These are phyloP conservation scores for Bellardia pandia DNA, from an alignment of 2,888 invertebrate species.

Conservation along the genomic window DNA sequence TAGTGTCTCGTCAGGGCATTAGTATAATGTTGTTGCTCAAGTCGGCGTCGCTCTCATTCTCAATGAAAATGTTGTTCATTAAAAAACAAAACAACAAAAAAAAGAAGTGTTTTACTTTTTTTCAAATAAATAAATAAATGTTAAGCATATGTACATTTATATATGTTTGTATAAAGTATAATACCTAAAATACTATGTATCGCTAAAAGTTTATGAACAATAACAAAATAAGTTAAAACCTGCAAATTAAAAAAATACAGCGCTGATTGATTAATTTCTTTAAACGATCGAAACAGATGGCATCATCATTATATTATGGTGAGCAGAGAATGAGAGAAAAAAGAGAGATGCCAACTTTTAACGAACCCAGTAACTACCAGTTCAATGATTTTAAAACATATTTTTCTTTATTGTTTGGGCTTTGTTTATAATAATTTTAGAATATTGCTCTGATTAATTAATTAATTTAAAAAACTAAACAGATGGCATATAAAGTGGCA, in stretches of 20 bases:
- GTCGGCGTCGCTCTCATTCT: slow-evolving; percentile 47
- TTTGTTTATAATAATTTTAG: no score
- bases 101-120: background rate
- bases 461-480: no score
- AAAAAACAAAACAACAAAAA: slow-evolving; percentile 14
- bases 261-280: background rate
- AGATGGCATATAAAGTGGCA: no score
- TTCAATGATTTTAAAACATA: no score
- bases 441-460: no score
- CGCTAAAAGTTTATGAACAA: background rate
- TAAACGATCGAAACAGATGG: slow-evolving; percentile 26
- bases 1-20: slow-evolving; percentile 53
- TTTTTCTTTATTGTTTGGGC: no score
- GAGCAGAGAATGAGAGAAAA: background rate
- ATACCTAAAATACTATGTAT: background rate
- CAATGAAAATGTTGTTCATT: background rate
- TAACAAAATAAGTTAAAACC: background rate
- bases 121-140: background rate
- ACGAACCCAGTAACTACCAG: no score
- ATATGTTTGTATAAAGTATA: background rate
- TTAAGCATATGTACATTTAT: no score
- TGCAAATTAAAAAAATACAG: background rate
- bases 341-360: no score
- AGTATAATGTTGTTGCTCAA: slow-evolving; percentile 43
- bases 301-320: background rate